Evolutionary conservation across 2,888 invertebrate species (phyloP).

Genomic region (Sarcophaga carnaria): DNA sequence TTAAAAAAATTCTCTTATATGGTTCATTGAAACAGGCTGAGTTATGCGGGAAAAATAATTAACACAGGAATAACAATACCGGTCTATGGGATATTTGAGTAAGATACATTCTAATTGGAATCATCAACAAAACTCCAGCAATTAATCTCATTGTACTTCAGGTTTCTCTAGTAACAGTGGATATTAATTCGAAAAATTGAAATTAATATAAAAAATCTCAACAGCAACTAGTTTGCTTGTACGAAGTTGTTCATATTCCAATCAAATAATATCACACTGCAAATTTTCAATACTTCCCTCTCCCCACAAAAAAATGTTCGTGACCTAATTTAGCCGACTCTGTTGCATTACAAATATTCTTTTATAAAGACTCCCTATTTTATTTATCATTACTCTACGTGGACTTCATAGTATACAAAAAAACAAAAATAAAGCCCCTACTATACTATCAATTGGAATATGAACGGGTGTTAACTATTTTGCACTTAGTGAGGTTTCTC

Average conservation of each 20-base stretch:
- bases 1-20: not conserved
- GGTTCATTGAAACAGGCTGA: not conserved
- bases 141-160: not conserved
- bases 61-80: not conserved
- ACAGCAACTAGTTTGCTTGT: not conserved
- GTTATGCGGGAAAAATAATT: not conserved
- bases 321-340: too few relatives aligned
- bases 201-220: not conserved
- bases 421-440: too few relatives aligned
- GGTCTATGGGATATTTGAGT: not conserved
- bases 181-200: not conserved
- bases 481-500: too few relatives aligned
- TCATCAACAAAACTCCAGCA: not conserved
- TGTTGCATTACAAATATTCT: too few relatives aligned
- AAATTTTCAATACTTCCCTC: not conserved
- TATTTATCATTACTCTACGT: too few relatives aligned
- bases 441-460: too few relatives aligned
- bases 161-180: not conserved
- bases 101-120: not conserved
- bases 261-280: not conserved
- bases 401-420: too few relatives aligned
- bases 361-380: too few relatives aligned
- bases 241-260: not conserved
- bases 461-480: too few relatives aligned
- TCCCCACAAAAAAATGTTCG: not conserved